Evolutionary conservation across 2,888 invertebrate species (phyloP).

Genomic region (Oxycera nigricornis): DNA sequence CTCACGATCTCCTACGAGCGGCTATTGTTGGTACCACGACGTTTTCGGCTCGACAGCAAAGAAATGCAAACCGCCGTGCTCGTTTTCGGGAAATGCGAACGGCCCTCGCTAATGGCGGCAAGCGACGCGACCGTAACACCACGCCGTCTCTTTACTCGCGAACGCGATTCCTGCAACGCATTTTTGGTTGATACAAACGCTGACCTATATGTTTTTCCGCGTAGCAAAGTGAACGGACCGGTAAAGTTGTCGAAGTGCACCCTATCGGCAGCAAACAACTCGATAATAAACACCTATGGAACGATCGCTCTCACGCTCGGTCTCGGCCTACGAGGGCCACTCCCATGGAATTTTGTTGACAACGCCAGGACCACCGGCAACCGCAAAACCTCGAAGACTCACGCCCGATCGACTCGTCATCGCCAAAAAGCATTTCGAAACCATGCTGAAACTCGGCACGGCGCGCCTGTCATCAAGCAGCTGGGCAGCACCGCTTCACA

Average conservation of each 20-base stretch:
- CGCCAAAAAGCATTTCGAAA: slow-evolving; percentile 47
- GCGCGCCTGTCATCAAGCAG: too few species aligned
- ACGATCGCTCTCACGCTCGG: slow-evolving; percentile 25
- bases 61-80: not conserved
- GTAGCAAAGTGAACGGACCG: not conserved
- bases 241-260: not conserved
- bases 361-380: slow-evolving; percentile 15
- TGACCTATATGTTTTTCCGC: not conserved
- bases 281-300: slow-evolving; percentile 38
- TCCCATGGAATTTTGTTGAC: slow-evolving; percentile 40
- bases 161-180: not conserved
- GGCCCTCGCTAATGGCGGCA: not conserved
- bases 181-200: too few species aligned
- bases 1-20: not conserved
- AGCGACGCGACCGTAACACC: not conserved
- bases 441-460: too few species aligned
- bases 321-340: slow-evolving; percentile 33
- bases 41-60: not conserved
- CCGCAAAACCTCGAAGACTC: slow-evolving; percentile 7
- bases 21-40: not conserved
- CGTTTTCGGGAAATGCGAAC: not conserved
- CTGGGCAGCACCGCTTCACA: not conserved
- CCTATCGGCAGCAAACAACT: slow-evolving; percentile 39
- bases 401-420: not conserved
- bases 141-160: not conserved